Percentiles rank a stretch among this genome's conserved stretches.
phyloP scores from a whole-genome alignment of 2,888 invertebrate genomes.

The Helicoverpa assulta region DNA sequence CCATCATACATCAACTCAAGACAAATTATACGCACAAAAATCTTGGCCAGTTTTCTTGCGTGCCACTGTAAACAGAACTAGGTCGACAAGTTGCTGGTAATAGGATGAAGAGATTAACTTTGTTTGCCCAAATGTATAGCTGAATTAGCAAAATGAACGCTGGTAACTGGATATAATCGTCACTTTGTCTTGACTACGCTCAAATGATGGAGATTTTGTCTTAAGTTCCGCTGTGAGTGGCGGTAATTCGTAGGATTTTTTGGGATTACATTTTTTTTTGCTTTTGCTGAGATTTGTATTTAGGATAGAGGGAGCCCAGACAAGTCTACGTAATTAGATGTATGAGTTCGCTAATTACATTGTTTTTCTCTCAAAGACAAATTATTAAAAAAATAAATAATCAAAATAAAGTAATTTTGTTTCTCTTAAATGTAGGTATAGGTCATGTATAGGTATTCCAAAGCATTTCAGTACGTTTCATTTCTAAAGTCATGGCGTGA shows the following conservation, averaged over 20 bases:
- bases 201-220: conserved; percentile 45
- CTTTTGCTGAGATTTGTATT: neutral
- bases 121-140: conserved; percentile 69
- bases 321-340: neutral
- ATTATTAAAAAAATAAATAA: too few species aligned
- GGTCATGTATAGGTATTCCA: too few species aligned
- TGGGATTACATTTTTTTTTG: neutral
- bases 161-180: conserved; percentile 58
- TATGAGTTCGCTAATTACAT: too few species aligned
- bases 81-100: conserved; percentile 70
- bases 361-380: too few species aligned
- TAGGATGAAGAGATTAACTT: conserved; percentile 72
- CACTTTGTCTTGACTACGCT: conserved; percentile 52
- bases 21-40: neutral
- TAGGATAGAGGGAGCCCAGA: neutral
- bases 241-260: conserved; percentile 9
- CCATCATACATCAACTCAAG: neutral
- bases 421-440: too few species aligned
- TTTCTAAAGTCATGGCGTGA: neutral
- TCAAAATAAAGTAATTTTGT: too few species aligned
- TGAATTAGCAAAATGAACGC: conserved; percentile 63
- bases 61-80: conserved; percentile 59
- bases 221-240: conserved; percentile 22
- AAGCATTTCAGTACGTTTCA: too few species aligned
- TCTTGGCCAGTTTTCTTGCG: conserved; percentile 24